Evolutionary conservation across 2,797 vertebrate genomes (phyloP).

Genomic region (Microctenopoma stevenorrisi): DNA sequence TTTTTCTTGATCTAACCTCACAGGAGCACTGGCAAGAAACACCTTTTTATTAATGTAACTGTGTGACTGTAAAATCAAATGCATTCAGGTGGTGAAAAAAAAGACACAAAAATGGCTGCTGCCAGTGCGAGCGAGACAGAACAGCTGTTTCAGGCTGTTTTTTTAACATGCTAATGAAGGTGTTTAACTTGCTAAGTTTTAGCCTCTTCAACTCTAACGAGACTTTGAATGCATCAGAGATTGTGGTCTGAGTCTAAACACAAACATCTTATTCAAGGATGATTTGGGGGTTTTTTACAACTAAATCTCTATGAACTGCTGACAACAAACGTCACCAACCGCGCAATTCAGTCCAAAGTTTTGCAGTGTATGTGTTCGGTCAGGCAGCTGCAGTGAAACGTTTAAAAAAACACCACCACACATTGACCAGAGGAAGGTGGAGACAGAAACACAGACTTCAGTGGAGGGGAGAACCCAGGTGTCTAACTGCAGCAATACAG

Average conservation of each 20-base stretch:
- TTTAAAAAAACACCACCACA: constrained; percentile 64
- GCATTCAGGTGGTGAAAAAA: constrained; percentile 24
- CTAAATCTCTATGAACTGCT: constrained; percentile 16
- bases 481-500: constrained; percentile 85
- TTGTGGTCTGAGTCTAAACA: constrained; percentile 24
- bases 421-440: constrained; percentile 65
- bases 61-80: constrained; percentile 20
- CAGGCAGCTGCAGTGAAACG: constrained; percentile 83
- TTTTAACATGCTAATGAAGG: constrained; percentile 20
- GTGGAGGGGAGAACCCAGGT: constrained; percentile 71
- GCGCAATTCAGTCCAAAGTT: constrained; percentile 8
- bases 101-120: constrained; percentile 1
- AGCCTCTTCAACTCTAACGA: background rate
- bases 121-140: constrained; percentile 24
- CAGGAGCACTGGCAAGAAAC: constrained; percentile 12
- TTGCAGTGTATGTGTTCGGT: constrained; percentile 51
- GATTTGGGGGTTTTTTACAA: background rate
- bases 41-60: background rate
- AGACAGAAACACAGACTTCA: constrained; percentile 71
- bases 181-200: background rate
- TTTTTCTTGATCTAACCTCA: background rate
- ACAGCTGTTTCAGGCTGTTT: constrained; percentile 6
- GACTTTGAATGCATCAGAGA: constrained; percentile 17
- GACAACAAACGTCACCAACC: constrained; percentile 23
- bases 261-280: constrained; percentile 1